These are phyloP conservation scores for Phortica magna DNA, from an alignment of 2,888 invertebrate genomes.

Conservation along the genomic window DNA sequence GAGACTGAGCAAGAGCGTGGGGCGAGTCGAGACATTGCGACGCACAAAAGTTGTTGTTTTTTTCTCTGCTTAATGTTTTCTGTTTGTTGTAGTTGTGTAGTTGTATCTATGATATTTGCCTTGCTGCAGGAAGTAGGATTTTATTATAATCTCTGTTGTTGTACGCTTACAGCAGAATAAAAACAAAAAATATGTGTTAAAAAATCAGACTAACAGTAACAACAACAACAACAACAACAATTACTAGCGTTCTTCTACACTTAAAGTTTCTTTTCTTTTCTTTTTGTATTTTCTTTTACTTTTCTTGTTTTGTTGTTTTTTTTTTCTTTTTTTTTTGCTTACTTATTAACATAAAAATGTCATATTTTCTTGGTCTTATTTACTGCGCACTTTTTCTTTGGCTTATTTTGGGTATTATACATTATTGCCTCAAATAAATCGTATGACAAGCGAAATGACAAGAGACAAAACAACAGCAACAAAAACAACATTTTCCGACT, in stretches of 20 bases:
- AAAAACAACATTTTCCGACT: not conserved
- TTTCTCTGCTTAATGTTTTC: not conserved
- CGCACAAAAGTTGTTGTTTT: not conserved
- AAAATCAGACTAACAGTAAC: not conserved
- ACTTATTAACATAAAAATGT: constrained; percentile 23
- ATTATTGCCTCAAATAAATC: too few species aligned
- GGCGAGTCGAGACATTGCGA: not conserved
- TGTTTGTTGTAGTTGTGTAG: constrained; percentile 12
- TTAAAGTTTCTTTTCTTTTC: not conserved
- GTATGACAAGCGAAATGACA: too few species aligned
- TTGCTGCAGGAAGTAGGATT: constrained; percentile 29
- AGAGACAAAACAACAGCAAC: not conserved
- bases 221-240: constrained; percentile 4
- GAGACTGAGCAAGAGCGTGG: too few species aligned
- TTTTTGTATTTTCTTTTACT: not conserved
- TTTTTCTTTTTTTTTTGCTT: not conserved
- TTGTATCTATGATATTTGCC: constrained; percentile 24
- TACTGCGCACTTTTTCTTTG: not conserved
- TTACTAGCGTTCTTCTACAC: not conserved
- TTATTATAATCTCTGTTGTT: constrained; percentile 30
- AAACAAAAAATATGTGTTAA: not conserved
- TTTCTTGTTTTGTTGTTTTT: not conserved
- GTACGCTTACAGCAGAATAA: not conserved
- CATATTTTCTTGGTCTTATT: constrained; percentile 1
- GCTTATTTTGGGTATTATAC: not conserved